Conservation (phyloP, 1,140 invertebrate genomes). For the Venturia canescens region DNA sequence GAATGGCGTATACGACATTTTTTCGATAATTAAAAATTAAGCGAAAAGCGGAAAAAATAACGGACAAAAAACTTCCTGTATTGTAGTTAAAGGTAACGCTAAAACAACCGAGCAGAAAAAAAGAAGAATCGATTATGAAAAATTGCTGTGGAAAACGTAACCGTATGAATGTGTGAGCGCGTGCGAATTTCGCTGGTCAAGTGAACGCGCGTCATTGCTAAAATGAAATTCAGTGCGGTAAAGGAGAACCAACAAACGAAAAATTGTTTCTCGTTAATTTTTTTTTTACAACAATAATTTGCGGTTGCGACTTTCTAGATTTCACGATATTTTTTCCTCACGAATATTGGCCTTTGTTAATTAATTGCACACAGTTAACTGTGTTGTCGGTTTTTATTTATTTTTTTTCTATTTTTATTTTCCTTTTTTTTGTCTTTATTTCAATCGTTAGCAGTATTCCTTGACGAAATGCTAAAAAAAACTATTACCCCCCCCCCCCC, state of each 20-base stretch:
- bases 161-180: too few relatives aligned
- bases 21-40: conserved; percentile 22
- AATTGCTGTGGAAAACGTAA: too few relatives aligned
- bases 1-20: conserved; percentile 28
- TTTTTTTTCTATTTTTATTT: conserved; percentile 17
- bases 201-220: conserved; percentile 26
- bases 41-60: conserved; percentile 8
- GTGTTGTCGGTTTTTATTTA: conserved; percentile 56
- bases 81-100: conserved; percentile 26
- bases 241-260: background rate
- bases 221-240: conserved; percentile 35
- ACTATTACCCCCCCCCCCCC: too few relatives aligned
- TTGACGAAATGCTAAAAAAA: too few relatives aligned
- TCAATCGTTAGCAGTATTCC: background rate
- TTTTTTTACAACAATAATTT: conserved; percentile 55
- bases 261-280: conserved; percentile 17
- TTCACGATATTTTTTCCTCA: conserved; percentile 64
- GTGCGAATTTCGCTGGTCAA: too few relatives aligned
- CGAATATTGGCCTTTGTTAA: conserved; percentile 69
- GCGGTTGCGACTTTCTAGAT: conserved; percentile 63
- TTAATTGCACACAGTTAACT: conserved; percentile 69
- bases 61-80: conserved; percentile 1
- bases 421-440: background rate
- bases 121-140: background rate
- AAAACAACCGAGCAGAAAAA: background rate